Evolutionary conservation across 2,113 vertebrate genomes (phyloP).

Genomic region (Scalopus aquaticus): DNA sequence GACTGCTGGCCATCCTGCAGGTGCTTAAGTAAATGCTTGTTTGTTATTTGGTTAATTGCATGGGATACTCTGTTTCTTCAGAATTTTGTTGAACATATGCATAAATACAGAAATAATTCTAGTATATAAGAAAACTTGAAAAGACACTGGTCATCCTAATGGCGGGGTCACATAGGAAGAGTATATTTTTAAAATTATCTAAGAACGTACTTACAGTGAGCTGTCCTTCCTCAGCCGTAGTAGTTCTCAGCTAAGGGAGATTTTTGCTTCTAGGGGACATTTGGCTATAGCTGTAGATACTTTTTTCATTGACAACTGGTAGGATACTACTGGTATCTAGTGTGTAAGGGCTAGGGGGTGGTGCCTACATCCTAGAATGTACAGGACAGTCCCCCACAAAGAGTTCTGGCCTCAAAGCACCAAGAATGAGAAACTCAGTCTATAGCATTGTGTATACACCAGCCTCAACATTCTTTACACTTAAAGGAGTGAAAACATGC

Average conservation of each 20-base stretch:
- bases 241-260: background rate
- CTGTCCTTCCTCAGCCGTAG: background rate
- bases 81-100: background rate
- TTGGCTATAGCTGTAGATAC: background rate
- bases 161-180: background rate
- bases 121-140: background rate
- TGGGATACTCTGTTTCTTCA: slow-evolving; percentile 18
- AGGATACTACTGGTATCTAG: background rate
- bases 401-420: background rate
- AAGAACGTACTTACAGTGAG: background rate
- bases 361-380: background rate
- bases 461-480: background rate
- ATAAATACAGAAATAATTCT: background rate
- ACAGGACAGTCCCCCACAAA: background rate
- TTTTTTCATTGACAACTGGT: background rate
- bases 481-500: background rate
- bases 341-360: background rate
- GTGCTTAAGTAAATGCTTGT: background rate
- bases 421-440: background rate
- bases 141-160: background rate
- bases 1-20: background rate
- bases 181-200: slow-evolving; percentile 9
- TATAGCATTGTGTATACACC: background rate
- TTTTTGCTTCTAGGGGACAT: background rate
- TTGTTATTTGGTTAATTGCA: background rate